These are phyloP conservation scores for Tillus elongatus DNA, from an alignment of 2,888 invertebrate genomes.

Conservation along the genomic window DNA sequence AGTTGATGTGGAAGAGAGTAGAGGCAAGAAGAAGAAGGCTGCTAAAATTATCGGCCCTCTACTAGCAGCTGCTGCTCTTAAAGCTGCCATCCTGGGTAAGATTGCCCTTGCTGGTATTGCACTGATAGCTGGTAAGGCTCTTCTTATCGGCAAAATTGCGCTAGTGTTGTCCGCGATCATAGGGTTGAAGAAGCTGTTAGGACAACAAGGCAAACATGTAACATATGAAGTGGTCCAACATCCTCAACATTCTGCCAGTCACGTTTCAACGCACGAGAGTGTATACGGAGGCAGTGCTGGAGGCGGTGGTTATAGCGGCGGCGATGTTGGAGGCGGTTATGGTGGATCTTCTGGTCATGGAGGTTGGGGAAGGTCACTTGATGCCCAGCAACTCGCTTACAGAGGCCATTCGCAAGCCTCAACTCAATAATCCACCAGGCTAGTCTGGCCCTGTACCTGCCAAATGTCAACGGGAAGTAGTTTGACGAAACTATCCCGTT, in stretches of 20 bases:
- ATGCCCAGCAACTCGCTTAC: slow-evolving; percentile 71
- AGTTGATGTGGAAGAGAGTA: slow-evolving; percentile 58
- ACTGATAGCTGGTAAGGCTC: slow-evolving; percentile 75
- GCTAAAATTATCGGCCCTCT: slow-evolving; percentile 70
- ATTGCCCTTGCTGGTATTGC: slow-evolving; percentile 73
- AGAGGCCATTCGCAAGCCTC: slow-evolving; percentile 54
- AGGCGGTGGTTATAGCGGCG: slow-evolving; percentile 49
- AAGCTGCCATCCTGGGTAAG: slow-evolving; percentile 70
- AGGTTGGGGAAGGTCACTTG: slow-evolving; percentile 69
- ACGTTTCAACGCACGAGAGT: slow-evolving; percentile 60
- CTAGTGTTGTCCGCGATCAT: slow-evolving; percentile 75
- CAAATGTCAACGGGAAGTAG: slow-evolving; percentile 32
- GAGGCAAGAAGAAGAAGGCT: slow-evolving; percentile 74
- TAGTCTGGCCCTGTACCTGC: slow-evolving; percentile 38
- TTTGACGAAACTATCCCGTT: slow-evolving; percentile 13
- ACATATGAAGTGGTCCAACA: slow-evolving; percentile 82
- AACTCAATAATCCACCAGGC: slow-evolving; percentile 34
- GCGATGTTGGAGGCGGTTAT: slow-evolving; percentile 42
- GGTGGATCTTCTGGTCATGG: slow-evolving; percentile 55
- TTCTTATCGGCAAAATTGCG: slow-evolving; percentile 76
- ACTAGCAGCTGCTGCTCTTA: slow-evolving; percentile 64
- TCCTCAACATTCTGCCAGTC: slow-evolving; percentile 64
- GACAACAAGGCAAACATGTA: slow-evolving; percentile 66
- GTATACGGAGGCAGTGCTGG: slow-evolving; percentile 47
- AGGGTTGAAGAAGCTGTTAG: slow-evolving; percentile 72